Evolutionary conservation across 2,113 vertebrate species (phyloP), one percentile per base, ranked within the genome.

Genomic region (Spermophilus dauricus): DNA sequence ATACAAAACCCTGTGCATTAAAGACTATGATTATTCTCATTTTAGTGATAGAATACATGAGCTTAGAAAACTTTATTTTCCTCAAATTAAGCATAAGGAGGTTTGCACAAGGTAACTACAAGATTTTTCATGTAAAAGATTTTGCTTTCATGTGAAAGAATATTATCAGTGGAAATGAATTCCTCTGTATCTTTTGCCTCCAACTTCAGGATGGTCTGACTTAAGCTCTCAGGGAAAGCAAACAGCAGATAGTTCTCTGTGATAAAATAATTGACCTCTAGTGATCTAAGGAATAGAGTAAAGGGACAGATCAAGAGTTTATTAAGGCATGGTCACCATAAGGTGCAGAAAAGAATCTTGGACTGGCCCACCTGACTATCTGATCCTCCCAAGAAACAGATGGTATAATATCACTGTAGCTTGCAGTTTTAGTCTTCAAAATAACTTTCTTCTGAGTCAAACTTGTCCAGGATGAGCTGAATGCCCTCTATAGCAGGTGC

Each of bases 391-490:
- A 56, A 67, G 9, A 63, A 87, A 88, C 61, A 4, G 32, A 12
- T 16, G 1, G 14, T 65, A 11, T 12, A 18, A 34, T 9, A 70
- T 2, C 18, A 24, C 22, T 69, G 12, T 0, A 28, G 12, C 24
- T 56, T 4, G 28, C 11, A 63, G 4, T 45, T 7, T 14, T 61
- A 4, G 17, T 34, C 34, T 39, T 37, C 30, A 85, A 48, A 26
- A n/a, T 28, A 65, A 61, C 42, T 51, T 0, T 70, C 22, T 42
- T 86, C 4, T 22, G 37, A 8, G 26, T 76, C 12, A 42, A 4
- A n/a, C 0, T 37, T 53, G 65, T 53, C 32, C 12, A 53, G 3
- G 0, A 22, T 56, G 67, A 77, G 28, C 9, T 26, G 1, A 0
- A 10, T 63, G 22, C 34, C 7, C 7, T n/a, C 28, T 12, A 30